Conservation (phyloP, 2,888 invertebrate genomes). For the Noctua janthe region DNA sequence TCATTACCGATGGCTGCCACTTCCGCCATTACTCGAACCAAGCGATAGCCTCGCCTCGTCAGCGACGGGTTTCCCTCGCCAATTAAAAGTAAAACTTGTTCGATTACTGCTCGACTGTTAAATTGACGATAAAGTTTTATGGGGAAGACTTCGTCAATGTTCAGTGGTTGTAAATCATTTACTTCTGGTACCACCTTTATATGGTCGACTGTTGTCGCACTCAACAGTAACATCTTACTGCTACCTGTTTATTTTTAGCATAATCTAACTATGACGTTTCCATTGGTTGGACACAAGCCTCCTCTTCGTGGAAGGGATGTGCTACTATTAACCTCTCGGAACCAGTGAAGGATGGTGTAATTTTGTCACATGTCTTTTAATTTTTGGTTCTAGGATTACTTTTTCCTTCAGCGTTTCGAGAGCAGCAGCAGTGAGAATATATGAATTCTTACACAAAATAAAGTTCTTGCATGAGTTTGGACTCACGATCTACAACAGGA, state of each 20-base stretch:
- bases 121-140: constrained; percentile 39
- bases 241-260: neutral
- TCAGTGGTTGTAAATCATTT: constrained; percentile 30
- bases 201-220: neutral
- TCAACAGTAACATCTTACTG: neutral
- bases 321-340: neutral
- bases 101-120: constrained; percentile 38
- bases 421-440: neutral
- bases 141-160: constrained; percentile 40
- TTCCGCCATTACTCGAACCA: constrained; percentile 33
- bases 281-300: neutral
- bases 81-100: constrained; percentile 55
- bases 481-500: neutral
- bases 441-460: neutral
- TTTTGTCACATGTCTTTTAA: neutral
- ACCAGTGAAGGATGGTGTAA: neutral
- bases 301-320: neutral
- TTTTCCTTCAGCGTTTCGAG: neutral
- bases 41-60: constrained; percentile 18
- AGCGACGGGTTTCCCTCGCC: constrained; percentile 35
- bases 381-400: no score
- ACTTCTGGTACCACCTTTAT: neutral
- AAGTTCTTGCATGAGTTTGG: neutral
- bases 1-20: constrained; percentile 27
- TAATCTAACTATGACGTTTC: neutral